Evolutionary conservation across 2,113 vertebrate species (phyloP).

Genomic region (Sinosuthora webbiana): DNA sequence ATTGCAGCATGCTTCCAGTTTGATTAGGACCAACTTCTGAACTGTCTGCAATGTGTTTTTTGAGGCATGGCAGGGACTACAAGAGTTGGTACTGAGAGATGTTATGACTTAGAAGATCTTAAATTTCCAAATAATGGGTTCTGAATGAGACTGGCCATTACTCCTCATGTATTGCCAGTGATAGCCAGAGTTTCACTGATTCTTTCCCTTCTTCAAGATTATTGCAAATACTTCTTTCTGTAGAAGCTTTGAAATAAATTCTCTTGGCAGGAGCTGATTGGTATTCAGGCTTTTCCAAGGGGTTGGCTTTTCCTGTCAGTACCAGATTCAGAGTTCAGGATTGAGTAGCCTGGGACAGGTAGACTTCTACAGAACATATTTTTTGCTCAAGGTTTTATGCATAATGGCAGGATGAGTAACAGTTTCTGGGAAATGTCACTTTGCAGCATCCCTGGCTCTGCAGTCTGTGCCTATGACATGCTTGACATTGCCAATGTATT

Average conservation of each 20-base stretch:
- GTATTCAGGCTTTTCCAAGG: not conserved
- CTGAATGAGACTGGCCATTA: not conserved
- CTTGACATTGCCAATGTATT: slow-evolving; percentile 91
- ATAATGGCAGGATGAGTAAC: slow-evolving; percentile 54
- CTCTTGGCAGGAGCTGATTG: slow-evolving; percentile 13
- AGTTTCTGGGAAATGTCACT: slow-evolving; percentile 60
- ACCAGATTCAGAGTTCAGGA: slow-evolving; percentile 17
- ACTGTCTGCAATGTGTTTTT: not conserved
- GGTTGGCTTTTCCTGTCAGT: slow-evolving; percentile 33
- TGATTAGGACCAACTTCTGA: not conserved
- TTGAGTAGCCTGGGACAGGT: slow-evolving; percentile 15
- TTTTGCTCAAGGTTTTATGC: slow-evolving; percentile 27
- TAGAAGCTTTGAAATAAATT: slow-evolving; percentile 7
- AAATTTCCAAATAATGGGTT: not conserved
- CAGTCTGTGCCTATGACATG: slow-evolving; percentile 98
- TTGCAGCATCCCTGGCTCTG: slow-evolving; percentile 95
- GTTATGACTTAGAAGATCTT: not conserved
- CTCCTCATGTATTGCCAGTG: not conserved
- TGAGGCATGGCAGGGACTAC: not conserved
- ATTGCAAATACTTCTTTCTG: not conserved
- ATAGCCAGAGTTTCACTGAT: not conserved
- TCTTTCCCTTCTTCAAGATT: not conserved
- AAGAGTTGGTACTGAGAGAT: not conserved
- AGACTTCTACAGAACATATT: slow-evolving; percentile 29
- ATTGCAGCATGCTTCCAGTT: not conserved